Base-by-base conservation (phyloP, 2,113 vertebrate species). In the Dryoscopus gambensis region DNA sequence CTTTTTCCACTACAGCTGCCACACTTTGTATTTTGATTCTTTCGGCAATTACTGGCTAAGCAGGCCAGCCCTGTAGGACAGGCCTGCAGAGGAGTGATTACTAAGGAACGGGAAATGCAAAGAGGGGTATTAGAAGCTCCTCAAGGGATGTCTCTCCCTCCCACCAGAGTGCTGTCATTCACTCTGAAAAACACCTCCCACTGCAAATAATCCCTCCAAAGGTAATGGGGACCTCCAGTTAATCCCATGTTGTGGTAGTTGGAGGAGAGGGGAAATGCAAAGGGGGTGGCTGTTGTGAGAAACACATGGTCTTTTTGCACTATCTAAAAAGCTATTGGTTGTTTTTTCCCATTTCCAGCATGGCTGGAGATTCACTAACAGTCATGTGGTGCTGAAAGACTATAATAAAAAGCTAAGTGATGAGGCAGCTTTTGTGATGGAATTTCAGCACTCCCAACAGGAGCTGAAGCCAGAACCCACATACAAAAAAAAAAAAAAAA, bases 391-490 rank as follows among this genome's bases (percentile, higher is more conserved):
- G 75, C 83, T 89, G 83, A 96, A 96, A 93, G 82, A 47, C 83
- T 78, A 42, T 71, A 96, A 84, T 81, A 95, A 92, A 92, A 92
- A 93, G 52, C 83, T 84, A 94, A 94, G 88, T 82, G 90, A 92
- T 53, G 83, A 84, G 78, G 76, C 73, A 92, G 90, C 86, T 89
- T 95, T 90, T 92, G 79, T 94, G 76, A 82, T 84, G 86, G 86
- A 84, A 90, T 95, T 94, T 96, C 87, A 93, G 69, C 79, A 57
- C 83, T 94, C 90, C 77, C 90, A 92, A 87, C 77, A 85, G 89
- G 87, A 91, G 47, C 40, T 79, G 87, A 92, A 94, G 74, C 87
- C 92, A 93, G 68, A 85, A 93, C 71, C 79, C 8, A 33, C 70
- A 71, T 18, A 9, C 13, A 79, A 62, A 53, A 75, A 55, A 40